Evolutionary conservation across 2,113 vertebrate genomes (phyloP).

Genomic region (Oncorhynchus nerka): DNA sequence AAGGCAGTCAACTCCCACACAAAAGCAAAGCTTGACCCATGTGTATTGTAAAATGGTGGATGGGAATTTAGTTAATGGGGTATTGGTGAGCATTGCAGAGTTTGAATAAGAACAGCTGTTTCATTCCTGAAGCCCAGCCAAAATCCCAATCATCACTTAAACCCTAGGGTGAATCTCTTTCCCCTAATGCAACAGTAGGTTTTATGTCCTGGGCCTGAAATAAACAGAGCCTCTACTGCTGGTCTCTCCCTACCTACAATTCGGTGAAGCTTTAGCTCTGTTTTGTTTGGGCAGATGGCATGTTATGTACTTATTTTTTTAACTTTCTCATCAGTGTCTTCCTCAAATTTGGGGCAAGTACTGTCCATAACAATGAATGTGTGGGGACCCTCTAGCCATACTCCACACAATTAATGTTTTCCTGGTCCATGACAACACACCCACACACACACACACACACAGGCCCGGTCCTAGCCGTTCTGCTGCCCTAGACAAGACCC

Average conservation of each 20-base stretch:
- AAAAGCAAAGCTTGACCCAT: conserved; percentile 30
- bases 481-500: no score
- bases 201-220: background rate
- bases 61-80: conserved; percentile 24
- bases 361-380: no score
- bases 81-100: conserved; percentile 1
- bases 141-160: background rate
- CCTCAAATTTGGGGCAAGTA: background rate
- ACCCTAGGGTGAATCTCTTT: background rate
- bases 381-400: no score
- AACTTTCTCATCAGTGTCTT: background rate
- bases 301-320: background rate
- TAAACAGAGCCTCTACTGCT: background rate
- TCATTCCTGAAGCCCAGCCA: conserved; percentile 2
- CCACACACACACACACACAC: background rate
- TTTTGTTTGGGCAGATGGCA: no score
- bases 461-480: background rate
- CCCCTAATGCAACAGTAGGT: background rate
- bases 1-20: background rate
- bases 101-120: conserved; percentile 6
- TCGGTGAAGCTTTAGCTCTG: no score
- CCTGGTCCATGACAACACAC: background rate
- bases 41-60: conserved; percentile 20
- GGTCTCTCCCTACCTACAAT: no score
- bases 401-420: background rate